A percentile compares a stretch with the other conserved stretches of the same genome.
These are phyloP conservation scores for Mormyrus hasselquistii DNA, from an alignment of 2,797 vertebrate genomes.

Conservation along the genomic window DNA sequence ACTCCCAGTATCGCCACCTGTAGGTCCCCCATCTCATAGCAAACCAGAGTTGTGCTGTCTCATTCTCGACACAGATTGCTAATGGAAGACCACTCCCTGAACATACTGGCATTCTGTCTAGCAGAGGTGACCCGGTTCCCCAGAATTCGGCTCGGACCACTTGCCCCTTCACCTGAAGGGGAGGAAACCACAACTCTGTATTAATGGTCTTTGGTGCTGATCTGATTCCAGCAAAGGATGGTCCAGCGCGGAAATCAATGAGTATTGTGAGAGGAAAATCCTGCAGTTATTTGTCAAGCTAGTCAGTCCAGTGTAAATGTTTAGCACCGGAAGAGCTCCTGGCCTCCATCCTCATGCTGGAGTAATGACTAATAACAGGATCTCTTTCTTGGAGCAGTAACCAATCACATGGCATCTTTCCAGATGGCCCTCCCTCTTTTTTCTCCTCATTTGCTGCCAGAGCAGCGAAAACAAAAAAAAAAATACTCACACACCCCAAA, in stretches of 20 bases:
- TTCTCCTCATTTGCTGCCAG: neutral
- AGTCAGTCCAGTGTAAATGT: neutral
- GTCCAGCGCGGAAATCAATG: neutral
- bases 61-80: neutral
- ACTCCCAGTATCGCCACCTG: neutral
- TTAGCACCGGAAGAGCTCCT: neutral
- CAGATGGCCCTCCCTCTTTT: neutral
- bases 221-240: neutral
- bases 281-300: neutral
- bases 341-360: neutral
- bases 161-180: neutral
- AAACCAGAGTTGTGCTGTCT: neutral
- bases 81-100: neutral
- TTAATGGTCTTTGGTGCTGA: neutral
- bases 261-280: neutral
- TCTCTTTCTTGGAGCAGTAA: neutral
- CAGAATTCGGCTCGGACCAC: neutral
- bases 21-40: neutral
- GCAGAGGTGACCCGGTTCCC: neutral
- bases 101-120: neutral
- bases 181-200: neutral
- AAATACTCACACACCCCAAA: neutral
- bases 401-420: neutral
- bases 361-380: neutral
- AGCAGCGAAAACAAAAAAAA: neutral